Conservation (phyloP, 1,140 invertebrate genomes). For the Piezodorus guildinii region DNA sequence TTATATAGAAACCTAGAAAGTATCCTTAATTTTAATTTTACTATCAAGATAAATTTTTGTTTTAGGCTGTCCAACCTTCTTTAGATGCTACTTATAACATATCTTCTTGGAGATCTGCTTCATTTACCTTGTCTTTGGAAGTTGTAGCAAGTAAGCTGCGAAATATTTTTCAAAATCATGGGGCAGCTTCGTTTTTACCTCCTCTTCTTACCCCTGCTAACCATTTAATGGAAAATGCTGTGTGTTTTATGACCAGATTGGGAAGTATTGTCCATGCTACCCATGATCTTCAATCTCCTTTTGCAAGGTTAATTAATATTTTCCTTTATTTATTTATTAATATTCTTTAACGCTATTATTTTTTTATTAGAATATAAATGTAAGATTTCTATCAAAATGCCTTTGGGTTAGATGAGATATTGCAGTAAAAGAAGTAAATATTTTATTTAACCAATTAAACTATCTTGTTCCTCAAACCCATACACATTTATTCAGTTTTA, state of each 20-base stretch:
- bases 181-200: constrained; percentile 58
- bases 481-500: too few species aligned
- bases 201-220: constrained; percentile 63
- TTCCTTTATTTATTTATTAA: too few species aligned
- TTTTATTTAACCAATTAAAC: too few species aligned
- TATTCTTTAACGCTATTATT: too few species aligned
- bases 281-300: constrained; percentile 47
- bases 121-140: constrained; percentile 17
- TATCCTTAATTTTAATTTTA: too few species aligned
- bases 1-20: too few species aligned
- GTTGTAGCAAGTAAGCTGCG: constrained; percentile 35
- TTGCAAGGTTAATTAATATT: constrained; percentile 44
- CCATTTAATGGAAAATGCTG: constrained; percentile 47
- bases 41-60: constrained; percentile 15
- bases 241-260: constrained; percentile 69
- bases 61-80: constrained; percentile 46
- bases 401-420: too few species aligned
- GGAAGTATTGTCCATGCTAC: constrained; percentile 28
- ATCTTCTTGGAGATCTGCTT: constrained; percentile 34
- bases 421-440: too few species aligned
- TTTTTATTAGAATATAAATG: too few species aligned
- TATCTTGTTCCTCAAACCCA: too few species aligned
- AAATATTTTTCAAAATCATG: constrained; percentile 62
- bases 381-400: too few species aligned
- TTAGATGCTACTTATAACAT: constrained; percentile 65